phyloP scores from a whole-genome alignment of 2,888 invertebrate species.

The Crossocerus cetratus region DNA sequence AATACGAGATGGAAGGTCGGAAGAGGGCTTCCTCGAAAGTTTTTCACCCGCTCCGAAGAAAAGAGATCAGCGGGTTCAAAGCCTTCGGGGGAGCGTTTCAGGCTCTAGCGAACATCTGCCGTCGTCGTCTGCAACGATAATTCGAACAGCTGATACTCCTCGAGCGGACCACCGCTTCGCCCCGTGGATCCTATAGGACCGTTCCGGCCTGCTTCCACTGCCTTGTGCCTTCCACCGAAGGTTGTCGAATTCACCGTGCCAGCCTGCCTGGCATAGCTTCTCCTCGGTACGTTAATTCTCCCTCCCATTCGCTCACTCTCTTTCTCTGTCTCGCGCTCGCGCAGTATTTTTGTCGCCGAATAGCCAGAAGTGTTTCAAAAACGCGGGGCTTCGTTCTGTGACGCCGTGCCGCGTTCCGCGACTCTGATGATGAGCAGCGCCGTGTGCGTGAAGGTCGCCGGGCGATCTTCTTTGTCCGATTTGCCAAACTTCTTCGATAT shows the following conservation, averaged over 20 bases:
- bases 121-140: conserved; percentile 66
- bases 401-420: neutral
- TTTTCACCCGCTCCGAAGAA: conserved; percentile 55
- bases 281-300: conserved; percentile 6
- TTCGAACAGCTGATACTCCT: conserved; percentile 74
- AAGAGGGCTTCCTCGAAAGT: conserved; percentile 45
- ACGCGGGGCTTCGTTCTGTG: neutral
- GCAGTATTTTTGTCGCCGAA: conserved; percentile 1
- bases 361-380: neutral
- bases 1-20: conserved; percentile 37
- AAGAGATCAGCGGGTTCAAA: conserved; percentile 61
- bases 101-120: conserved; percentile 69
- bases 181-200: conserved; percentile 46
- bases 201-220: conserved; percentile 16
- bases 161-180: conserved; percentile 48
- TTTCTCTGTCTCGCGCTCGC: no score
- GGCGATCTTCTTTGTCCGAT: conserved; percentile 15
- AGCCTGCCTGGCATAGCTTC: neutral
- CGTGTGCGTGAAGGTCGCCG: conserved; percentile 4
- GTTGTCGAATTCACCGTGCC: conserved; percentile 2
- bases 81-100: conserved; percentile 63
- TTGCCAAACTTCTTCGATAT: no score
- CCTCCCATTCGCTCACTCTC: no score
- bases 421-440: neutral
- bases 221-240: conserved; percentile 4